Conservation (phyloP, 2,797 vertebrate genomes). For the Girardinus metallicus region DNA sequence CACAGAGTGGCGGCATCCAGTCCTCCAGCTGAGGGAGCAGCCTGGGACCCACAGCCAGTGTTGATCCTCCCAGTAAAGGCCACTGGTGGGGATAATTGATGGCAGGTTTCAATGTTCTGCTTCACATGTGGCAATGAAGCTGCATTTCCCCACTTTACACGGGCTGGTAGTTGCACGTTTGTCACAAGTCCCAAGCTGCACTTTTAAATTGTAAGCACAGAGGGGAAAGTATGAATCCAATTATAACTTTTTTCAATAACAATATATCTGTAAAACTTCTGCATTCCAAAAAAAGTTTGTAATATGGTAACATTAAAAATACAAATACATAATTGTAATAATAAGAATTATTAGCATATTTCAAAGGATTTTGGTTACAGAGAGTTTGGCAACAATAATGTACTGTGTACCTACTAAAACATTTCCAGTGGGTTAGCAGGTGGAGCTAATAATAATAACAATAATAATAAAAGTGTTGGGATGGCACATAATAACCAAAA, state of each 20-base stretch:
- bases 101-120: slow-evolving; percentile 50
- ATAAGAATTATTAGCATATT: not conserved
- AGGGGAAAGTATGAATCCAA: not conserved
- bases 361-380: not conserved
- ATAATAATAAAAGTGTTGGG: not conserved
- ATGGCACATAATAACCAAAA: not conserved
- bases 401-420: not conserved
- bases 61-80: slow-evolving; percentile 50
- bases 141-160: slow-evolving; percentile 13
- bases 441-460: not conserved
- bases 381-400: not conserved
- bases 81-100: slow-evolving; percentile 73
- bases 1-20: slow-evolving; percentile 3
- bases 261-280: not conserved
- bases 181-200: slow-evolving; percentile 11
- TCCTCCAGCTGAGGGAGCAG: slow-evolving; percentile 29
- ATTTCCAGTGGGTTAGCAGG: not conserved
- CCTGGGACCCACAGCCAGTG: slow-evolving; percentile 18
- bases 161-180: slow-evolving; percentile 9
- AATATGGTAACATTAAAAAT: not conserved
- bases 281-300: not conserved
- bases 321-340: not conserved
- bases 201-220: not conserved
- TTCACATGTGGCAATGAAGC: slow-evolving; percentile 38
- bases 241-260: not conserved